Percentiles rank a stretch among this genome's conserved stretches.
Evolutionary conservation across 2,797 vertebrate species (phyloP).

Genomic region (Lagodon rhomboides): DNA sequence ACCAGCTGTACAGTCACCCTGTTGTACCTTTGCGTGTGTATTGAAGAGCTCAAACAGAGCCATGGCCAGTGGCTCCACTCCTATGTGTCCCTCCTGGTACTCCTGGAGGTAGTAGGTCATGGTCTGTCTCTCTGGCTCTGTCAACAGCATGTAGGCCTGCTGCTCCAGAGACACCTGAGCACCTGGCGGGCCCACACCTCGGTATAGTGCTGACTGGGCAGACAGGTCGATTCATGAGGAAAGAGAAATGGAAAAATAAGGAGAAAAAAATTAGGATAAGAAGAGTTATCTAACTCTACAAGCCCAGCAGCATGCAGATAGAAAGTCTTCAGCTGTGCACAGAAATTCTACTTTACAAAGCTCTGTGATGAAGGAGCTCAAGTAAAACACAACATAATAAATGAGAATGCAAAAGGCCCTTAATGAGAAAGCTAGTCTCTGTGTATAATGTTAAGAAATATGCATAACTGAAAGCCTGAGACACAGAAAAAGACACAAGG

Average conservation of each 20-base stretch:
- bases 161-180: conserved; percentile 90
- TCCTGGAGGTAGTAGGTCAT: conserved; percentile 95
- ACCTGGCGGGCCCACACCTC: conserved; percentile 88
- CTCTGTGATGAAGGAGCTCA: conserved; percentile 10
- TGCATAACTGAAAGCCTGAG: conserved; percentile 6
- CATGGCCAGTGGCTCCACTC: conserved; percentile 90
- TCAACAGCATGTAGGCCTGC: conserved; percentile 92
- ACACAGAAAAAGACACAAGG: conserved; percentile 4
- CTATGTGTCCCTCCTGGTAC: conserved; percentile 90
- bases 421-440: conserved; percentile 24
- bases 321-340: conserved; percentile 11
- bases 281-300: conserved; percentile 11
- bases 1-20: neutral
- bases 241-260: neutral
- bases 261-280: neutral
- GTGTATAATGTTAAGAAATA: conserved; percentile 2
- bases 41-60: conserved; percentile 96
- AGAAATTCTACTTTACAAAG: neutral
- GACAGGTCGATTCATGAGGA: neutral
- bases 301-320: conserved; percentile 18
- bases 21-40: conserved; percentile 93
- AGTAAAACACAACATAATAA: conserved; percentile 14
- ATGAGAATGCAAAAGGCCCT: neutral
- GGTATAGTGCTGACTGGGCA: conserved; percentile 84
- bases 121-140: conserved; percentile 89